Evolutionary conservation across 37 sponge, comb jelly and placozoan species (phyloP).

Genomic region (Chondrosia reniformis): DNA sequence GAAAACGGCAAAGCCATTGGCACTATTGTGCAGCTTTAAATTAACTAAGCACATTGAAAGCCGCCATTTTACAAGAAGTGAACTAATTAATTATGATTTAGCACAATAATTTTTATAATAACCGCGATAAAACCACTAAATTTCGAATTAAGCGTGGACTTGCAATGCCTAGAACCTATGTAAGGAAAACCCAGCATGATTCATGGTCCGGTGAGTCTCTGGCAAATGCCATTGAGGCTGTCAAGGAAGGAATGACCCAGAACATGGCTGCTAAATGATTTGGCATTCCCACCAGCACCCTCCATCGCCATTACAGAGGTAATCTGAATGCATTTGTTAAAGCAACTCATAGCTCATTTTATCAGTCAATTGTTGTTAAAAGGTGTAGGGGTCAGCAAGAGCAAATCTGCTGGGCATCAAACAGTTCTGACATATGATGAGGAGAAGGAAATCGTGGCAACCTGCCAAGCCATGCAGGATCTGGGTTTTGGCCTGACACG

Average conservation of each 20-base stretch:
- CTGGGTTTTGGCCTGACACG: conserved; percentile 52
- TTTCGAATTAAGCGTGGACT: too few species aligned
- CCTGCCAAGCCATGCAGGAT: conserved; percentile 41
- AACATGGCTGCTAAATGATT: not conserved
- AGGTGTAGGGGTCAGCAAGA: not conserved
- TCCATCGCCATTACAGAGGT: conserved; percentile 1
- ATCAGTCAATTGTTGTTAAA: too few species aligned
- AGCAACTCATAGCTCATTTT: too few species aligned
- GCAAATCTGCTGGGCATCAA: conserved; percentile 20
- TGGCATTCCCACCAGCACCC: not conserved
- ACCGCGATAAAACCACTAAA: too few species aligned
- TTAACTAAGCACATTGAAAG: too few species aligned
- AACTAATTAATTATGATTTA: too few species aligned
- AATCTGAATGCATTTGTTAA: too few species aligned
- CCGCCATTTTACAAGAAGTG: too few species aligned
- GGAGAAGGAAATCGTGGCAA: conserved; percentile 45
- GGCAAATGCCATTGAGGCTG: not conserved
- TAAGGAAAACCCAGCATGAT: not conserved
- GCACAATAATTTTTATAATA: too few species aligned
- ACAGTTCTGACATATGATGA: conserved; percentile 30
- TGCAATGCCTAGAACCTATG: conserved; percentile 11
- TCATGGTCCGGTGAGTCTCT: not conserved
- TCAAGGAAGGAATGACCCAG: not conserved
- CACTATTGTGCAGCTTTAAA: too few species aligned
- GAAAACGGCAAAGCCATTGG: too few species aligned